Evolutionary conservation across 2,888 invertebrate species (phyloP).

Genomic region (Sepioteuthis lessoniana): DNA sequence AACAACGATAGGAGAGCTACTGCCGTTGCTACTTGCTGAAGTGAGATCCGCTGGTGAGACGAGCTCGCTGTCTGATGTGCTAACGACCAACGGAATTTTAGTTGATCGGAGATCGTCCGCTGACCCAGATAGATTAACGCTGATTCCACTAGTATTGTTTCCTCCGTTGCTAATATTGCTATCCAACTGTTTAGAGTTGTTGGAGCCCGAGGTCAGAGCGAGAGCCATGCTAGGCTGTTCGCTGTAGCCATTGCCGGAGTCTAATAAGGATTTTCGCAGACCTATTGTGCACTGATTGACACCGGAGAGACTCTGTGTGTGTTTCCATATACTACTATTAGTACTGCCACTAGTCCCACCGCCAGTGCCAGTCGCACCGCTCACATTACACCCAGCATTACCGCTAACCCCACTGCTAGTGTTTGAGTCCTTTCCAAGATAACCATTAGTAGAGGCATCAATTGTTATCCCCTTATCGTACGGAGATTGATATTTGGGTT

Average conservation of each 20-base stretch:
- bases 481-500: conserved; percentile 40
- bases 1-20: background rate
- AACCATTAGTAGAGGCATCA: background rate
- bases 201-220: background rate
- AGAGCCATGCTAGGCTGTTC: background rate
- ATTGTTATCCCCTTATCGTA: conserved; percentile 48
- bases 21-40: background rate
- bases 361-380: background rate
- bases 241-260: background rate
- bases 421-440: conserved; percentile 43
- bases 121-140: background rate
- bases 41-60: conserved; percentile 2
- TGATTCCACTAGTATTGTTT: background rate
- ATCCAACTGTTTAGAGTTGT: background rate
- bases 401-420: conserved; percentile 43
- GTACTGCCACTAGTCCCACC: background rate
- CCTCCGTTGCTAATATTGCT: background rate
- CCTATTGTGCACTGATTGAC: background rate
- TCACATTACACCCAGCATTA: background rate
- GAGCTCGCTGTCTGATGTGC: background rate
- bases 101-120: background rate
- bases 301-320: background rate
- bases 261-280: background rate
- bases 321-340: conserved; percentile 1
- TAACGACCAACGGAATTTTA: conserved; percentile 24